phyloP scores from a whole-genome alignment of 2,888 invertebrate genomes.

The Volucella bombylans region DNA sequence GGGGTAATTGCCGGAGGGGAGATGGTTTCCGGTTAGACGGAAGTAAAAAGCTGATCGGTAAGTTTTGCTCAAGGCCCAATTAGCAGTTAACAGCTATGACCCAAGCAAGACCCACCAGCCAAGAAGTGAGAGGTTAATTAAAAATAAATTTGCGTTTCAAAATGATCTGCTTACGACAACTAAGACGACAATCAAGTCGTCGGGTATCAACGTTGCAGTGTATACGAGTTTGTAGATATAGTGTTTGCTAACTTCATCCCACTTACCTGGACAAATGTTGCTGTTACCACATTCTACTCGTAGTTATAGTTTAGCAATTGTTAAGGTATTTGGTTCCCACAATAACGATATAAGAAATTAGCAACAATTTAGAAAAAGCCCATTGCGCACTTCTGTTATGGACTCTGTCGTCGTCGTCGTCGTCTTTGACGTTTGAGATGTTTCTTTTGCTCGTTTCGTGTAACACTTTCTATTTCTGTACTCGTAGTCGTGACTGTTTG shows the following conservation, averaged over 20 bases:
- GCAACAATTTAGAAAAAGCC: conserved; percentile 38
- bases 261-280: conserved; percentile 51
- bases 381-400: conserved; percentile 10
- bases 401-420: too few relatives aligned
- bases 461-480: conserved; percentile 68
- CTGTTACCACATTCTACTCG: conserved; percentile 44
- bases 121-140: conserved; percentile 7
- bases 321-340: conserved; percentile 35
- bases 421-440: too few relatives aligned
- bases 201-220: too few relatives aligned
- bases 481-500: conserved; percentile 48
- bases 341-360: conserved; percentile 44
- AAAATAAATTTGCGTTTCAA: conserved; percentile 10
- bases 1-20: not conserved
- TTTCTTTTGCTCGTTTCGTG: conserved; percentile 10
- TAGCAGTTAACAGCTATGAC: conserved; percentile 2
- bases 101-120: conserved; percentile 26
- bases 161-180: not conserved
- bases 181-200: too few relatives aligned
- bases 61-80: conserved; percentile 40
- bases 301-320: conserved; percentile 29
- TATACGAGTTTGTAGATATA: not conserved
- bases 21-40: conserved; percentile 52
- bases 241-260: conserved; percentile 2
- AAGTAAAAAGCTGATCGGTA: conserved; percentile 51